These are phyloP conservation scores for Phortica okadai DNA, from an alignment of 2,888 invertebrate genomes.

Conservation along the genomic window DNA sequence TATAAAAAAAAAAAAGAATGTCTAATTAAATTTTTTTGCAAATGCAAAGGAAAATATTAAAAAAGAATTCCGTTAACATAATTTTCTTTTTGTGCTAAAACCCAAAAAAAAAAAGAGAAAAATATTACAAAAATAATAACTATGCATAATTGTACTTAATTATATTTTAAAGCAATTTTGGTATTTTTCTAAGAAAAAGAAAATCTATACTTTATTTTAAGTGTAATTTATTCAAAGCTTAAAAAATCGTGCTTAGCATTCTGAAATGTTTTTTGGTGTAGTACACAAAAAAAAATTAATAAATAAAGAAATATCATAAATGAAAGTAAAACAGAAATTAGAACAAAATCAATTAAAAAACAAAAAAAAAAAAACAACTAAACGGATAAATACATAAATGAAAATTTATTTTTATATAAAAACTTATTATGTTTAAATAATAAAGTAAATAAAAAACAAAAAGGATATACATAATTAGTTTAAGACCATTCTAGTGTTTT, in stretches of 20 bases:
- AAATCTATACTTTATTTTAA: slow-evolving; percentile 11
- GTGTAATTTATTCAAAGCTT: slow-evolving; percentile 9
- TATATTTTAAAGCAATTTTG: slow-evolving; percentile 10
- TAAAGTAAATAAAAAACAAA: slow-evolving; percentile 36
- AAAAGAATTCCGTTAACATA: slow-evolving; percentile 16
- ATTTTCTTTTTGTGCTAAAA: neutral
- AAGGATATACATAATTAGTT: slow-evolving; percentile 32
- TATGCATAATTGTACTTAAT: slow-evolving; percentile 21
- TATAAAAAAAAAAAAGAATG: slow-evolving; percentile 15
- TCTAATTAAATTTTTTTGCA: neutral
- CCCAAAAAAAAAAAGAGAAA: slow-evolving; percentile 11
- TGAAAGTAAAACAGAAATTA: slow-evolving; percentile 40
- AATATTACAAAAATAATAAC: neutral
- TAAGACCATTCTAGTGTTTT: neutral
- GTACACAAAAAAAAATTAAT: slow-evolving; percentile 24
- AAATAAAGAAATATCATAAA: slow-evolving; percentile 17
- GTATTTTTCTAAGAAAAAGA: slow-evolving; percentile 8
- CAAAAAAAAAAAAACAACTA: slow-evolving; percentile 37
- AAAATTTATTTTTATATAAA: slow-evolving; percentile 37
- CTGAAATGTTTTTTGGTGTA: slow-evolving; percentile 46
- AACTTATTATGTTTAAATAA: slow-evolving; percentile 38
- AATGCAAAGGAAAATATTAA: neutral
- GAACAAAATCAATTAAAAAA: slow-evolving; percentile 40
- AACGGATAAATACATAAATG: slow-evolving; percentile 29
- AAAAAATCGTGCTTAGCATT: slow-evolving; percentile 15